phyloP scores from a whole-genome alignment of 2,888 invertebrate genomes.

The Ganaspis brasiliensis region DNA sequence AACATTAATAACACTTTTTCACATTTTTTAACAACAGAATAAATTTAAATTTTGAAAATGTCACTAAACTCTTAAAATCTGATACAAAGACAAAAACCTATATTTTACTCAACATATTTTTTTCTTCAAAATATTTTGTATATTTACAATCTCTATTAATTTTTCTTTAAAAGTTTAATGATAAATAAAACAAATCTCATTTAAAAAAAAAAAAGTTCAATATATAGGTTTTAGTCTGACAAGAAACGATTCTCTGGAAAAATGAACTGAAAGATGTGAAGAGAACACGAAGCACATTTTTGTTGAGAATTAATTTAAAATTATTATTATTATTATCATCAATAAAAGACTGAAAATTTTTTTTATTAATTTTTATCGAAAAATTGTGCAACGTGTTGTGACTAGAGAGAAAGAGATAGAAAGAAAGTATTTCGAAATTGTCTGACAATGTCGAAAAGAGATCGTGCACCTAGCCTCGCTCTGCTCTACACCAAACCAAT shows the following conservation, averaged over 20 bases:
- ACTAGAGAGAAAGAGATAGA: conserved; percentile 46
- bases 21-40: too few species aligned
- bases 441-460: conserved; percentile 55
- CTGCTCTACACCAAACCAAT: conserved; percentile 63
- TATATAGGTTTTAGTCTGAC: conserved; percentile 25
- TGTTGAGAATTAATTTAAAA: neutral
- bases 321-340: neutral
- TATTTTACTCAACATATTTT: neutral
- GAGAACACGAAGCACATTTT: conserved; percentile 23
- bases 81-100: conserved; percentile 12
- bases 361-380: neutral
- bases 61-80: conserved; percentile 33
- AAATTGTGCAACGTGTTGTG: conserved; percentile 26
- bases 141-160: neutral
- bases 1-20: too few species aligned
- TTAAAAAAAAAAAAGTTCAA: too few species aligned
- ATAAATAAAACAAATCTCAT: too few species aligned
- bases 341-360: neutral
- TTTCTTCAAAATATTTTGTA: neutral
- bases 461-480: conserved; percentile 65
- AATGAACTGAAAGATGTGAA: conserved; percentile 16
- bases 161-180: too few species aligned
- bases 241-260: conserved; percentile 21
- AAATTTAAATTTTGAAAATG: too few species aligned
- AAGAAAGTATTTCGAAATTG: conserved; percentile 47